phyloP scores from a whole-genome alignment of 2,888 invertebrate species.

The Apamea epomidion region DNA sequence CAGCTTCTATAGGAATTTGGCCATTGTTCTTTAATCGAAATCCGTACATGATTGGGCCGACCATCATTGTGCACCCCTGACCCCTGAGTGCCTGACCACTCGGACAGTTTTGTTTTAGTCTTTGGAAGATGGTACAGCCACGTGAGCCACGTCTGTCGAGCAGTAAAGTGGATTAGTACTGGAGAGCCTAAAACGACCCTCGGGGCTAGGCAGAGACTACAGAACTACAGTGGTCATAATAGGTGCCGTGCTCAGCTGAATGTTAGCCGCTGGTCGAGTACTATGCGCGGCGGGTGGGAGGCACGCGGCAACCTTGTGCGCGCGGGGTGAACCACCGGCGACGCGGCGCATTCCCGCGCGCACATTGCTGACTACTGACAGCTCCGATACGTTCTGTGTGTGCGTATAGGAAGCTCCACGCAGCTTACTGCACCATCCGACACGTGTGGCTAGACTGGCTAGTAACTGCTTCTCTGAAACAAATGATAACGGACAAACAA shows the following conservation, averaged over 20 bases:
- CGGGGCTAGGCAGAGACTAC: neutral
- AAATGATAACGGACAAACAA: neutral
- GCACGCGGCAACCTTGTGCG: slow-evolving; percentile 16
- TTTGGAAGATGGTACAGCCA: neutral
- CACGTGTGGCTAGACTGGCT: neutral
- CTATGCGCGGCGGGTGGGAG: neutral
- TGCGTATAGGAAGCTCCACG: neutral
- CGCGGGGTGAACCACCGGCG: slow-evolving; percentile 55
- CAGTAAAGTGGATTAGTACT: neutral
- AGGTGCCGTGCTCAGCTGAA: slow-evolving; percentile 22
- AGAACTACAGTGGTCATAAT: slow-evolving; percentile 1
- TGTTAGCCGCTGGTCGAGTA: slow-evolving; percentile 16
- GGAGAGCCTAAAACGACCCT: neutral
- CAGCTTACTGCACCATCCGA: neutral
- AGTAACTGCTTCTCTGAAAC: neutral
- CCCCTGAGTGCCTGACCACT: neutral
- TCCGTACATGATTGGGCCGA: neutral
- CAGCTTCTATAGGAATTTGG: too few species aligned
- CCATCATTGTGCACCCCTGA: neutral
- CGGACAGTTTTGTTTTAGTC: neutral
- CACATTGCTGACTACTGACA: neutral
- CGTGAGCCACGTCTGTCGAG: too few species aligned
- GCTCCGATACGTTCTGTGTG: neutral
- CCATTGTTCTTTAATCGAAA: neutral
- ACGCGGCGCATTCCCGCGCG: slow-evolving; percentile 28